phyloP scores from a whole-genome alignment of 1,140 invertebrate species.

The Oncopodura yosiiana region DNA sequence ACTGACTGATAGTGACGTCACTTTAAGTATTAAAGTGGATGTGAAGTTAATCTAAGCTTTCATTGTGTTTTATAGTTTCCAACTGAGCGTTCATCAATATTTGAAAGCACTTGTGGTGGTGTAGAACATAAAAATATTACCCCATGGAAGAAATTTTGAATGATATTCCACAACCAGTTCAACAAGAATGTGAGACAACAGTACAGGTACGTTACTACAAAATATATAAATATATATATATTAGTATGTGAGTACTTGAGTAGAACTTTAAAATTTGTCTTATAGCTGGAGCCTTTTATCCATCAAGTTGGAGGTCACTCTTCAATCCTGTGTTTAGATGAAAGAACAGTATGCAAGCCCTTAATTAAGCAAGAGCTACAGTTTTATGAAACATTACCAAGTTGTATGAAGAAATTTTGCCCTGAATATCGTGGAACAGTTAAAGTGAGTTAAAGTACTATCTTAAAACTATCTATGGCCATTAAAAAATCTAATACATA shows the following conservation, averaged over 20 bases:
- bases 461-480: too few relatives aligned
- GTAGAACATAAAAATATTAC: too few relatives aligned
- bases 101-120: not conserved
- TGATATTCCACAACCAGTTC: too few relatives aligned
- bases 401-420: slow-evolving; percentile 45
- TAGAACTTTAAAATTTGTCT: slow-evolving; percentile 3
- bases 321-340: slow-evolving; percentile 48
- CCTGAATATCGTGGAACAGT: slow-evolving; percentile 44
- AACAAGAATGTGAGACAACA: slow-evolving; percentile 36
- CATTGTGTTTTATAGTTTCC: too few relatives aligned
- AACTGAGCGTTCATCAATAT: not conserved
- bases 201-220: slow-evolving; percentile 26
- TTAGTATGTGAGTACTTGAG: not conserved
- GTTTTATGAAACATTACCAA: slow-evolving; percentile 49
- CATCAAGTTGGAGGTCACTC: slow-evolving; percentile 52
- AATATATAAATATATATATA: not conserved
- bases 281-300: slow-evolving; percentile 44
- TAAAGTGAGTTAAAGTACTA: slow-evolving; percentile 29
- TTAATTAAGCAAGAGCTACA: slow-evolving; percentile 46
- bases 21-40: too few relatives aligned
- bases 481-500: too few relatives aligned
- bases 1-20: too few relatives aligned
- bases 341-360: slow-evolving; percentile 52
- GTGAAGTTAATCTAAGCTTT: too few relatives aligned
- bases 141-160: slow-evolving; percentile 34